Evolutionary conservation across 2,797 vertebrate species (phyloP).

Genomic region (Rousettus madagascariensis): DNA sequence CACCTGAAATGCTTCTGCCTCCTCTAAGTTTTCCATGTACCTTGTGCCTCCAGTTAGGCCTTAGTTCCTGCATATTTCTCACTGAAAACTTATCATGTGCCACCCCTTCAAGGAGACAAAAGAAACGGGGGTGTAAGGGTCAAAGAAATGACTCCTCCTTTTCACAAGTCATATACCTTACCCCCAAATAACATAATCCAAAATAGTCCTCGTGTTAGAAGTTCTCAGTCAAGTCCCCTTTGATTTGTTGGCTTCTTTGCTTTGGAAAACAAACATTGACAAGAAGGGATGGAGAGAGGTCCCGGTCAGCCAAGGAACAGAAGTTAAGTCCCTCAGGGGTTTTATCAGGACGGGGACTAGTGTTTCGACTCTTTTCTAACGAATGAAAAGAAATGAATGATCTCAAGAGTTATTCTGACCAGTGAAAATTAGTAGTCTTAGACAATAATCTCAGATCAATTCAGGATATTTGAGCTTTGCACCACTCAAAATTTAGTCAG

Average conservation of each 20-base stretch:
- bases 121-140: not conserved
- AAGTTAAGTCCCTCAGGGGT: not conserved
- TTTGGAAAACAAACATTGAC: not conserved
- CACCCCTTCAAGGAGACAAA: not conserved
- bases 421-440: not conserved
- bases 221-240: not conserved
- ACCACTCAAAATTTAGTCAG: not conserved
- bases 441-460: constrained; percentile 8
- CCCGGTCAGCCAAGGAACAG: not conserved
- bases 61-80: not conserved
- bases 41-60: not conserved
- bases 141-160: not conserved
- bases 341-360: not conserved
- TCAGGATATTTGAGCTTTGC: not conserved
- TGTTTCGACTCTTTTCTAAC: not conserved
- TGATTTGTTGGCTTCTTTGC: not conserved
- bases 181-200: not conserved
- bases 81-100: not conserved
- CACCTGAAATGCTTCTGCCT: not conserved
- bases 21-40: no score
- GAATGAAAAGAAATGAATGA: not conserved
- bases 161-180: not conserved
- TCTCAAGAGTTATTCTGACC: not conserved
- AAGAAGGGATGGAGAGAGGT: not conserved
- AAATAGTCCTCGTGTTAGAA: not conserved